Base-by-base conservation (phyloP, 2,113 vertebrate species). In the Peromyscus leucopus region DNA sequence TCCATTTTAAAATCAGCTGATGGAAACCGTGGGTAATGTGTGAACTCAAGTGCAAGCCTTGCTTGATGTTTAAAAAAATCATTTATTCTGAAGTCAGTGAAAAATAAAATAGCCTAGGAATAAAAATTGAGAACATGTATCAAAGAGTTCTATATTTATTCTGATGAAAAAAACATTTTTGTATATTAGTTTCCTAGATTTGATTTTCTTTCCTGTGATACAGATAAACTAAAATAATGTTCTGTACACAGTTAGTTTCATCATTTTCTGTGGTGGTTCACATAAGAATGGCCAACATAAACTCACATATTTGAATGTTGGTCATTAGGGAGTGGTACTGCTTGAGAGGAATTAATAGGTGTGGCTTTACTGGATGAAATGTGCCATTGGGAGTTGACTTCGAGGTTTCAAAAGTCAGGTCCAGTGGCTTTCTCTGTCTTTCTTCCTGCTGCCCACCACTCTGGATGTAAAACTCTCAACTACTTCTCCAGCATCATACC, bases 91-190 rank as follows among this genome's bases (percentile, higher is more conserved):
- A 95, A 91, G 17, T 80, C 94, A 19, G 69, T 78, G 17, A 72
- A 95, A 84, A 61, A 59, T 16, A 89, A 65, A 93, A 92, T 90
- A 93, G 12, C 33, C 85, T 92, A 42, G 19, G 12, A 55, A 85
- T 80, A 94, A 95, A 97, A 97, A 90, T 31, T 31, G 31, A 74
- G 15, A 95, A 33, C 2, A 89, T 42, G 19, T 89, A 71, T 94
- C 33, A 69, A 24, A 92, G 48, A 87, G 16, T 75, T 91, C 79
- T 95, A 63, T 88, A 88, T 91, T 95, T 92, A 89, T 71, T 82
- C 79, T 63, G 61, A 67, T 5, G 2, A 67, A 84, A 28, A 63
- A 6, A 6, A 57, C 42, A 48, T 55, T 61, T 69, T 11, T 91
- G 22, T 65, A 13, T n/a, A 71, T 91, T 92, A 72, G 33, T 51